These are phyloP conservation scores for Ladona fulva DNA, from an alignment of 1,140 invertebrate species.

Conservation along the genomic window DNA sequence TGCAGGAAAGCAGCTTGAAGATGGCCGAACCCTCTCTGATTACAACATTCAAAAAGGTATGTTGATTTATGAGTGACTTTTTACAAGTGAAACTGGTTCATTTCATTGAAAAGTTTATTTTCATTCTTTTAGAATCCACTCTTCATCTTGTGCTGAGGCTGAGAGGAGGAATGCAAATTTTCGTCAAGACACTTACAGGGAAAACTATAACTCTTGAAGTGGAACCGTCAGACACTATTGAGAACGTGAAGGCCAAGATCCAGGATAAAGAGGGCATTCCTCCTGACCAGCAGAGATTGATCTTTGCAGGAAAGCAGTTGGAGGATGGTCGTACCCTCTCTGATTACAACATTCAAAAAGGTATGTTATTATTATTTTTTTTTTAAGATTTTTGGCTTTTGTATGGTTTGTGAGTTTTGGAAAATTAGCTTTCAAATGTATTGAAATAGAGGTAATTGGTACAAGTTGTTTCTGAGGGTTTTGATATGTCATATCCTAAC, in stretches of 20 bases:
- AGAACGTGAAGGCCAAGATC: conserved; percentile 57
- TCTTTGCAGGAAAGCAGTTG: conserved; percentile 53
- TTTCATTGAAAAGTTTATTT: too few relatives aligned
- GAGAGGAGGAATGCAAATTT: conserved; percentile 77
- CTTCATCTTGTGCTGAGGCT: conserved; percentile 68
- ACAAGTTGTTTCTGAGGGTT: too few relatives aligned
- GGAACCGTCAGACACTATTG: conserved; percentile 55
- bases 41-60: conserved; percentile 81
- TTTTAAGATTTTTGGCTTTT: too few relatives aligned
- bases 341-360: conserved; percentile 65
- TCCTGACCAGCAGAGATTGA: conserved; percentile 52
- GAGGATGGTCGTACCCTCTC: conserved; percentile 57
- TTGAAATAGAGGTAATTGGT: too few relatives aligned
- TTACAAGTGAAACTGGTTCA: too few relatives aligned
- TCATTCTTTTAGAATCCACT: conserved; percentile 39
- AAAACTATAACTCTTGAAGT: conserved; percentile 78
- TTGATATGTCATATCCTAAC: too few relatives aligned
- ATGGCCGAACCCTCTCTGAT: conserved; percentile 58
- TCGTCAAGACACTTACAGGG: conserved; percentile 70
- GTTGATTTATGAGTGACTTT: too few relatives aligned
- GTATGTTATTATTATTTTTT: too few relatives aligned
- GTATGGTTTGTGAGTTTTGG: too few relatives aligned
- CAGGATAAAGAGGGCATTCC: conserved; percentile 58
- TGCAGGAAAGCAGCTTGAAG: conserved; percentile 52
- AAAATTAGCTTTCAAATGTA: too few relatives aligned